Conservation (phyloP, 2,888 invertebrate genomes). For the Agriopis marginaria region DNA sequence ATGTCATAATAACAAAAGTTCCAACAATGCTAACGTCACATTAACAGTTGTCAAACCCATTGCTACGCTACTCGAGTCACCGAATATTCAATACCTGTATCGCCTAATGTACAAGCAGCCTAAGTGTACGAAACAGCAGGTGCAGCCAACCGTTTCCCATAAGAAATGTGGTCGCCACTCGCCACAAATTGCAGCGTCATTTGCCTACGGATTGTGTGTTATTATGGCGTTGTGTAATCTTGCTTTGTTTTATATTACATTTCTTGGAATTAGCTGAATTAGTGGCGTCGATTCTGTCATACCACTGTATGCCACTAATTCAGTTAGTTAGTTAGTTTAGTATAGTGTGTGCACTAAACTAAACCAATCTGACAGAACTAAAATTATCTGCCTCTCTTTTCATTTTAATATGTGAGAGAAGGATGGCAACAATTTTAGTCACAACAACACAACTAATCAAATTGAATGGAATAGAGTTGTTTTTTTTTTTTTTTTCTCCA, state of each 20-base stretch:
- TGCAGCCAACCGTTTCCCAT: constrained; percentile 62
- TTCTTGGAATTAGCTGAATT: constrained; percentile 26
- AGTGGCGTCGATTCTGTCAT: no score
- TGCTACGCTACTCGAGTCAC: neutral
- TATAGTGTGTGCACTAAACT: no score
- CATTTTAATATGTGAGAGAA: no score
- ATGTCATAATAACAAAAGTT: no score
- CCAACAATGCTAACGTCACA: no score
- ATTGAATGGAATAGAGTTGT: neutral
- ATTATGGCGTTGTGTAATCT: constrained; percentile 58
- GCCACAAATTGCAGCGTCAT: constrained; percentile 56
- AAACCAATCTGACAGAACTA: no score
- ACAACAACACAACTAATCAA: no score
- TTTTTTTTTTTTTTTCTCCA: neutral
- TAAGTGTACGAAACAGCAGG: constrained; percentile 40
- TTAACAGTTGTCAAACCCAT: neutral
- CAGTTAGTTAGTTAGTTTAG: no score
- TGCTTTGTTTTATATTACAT: constrained; percentile 47
- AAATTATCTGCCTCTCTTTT: no score
- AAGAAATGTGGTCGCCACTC: constrained; percentile 53
- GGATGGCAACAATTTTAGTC: no score
- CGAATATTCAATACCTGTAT: neutral
- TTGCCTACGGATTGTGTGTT: constrained; percentile 57
- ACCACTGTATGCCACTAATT: no score
- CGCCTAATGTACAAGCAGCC: neutral